Conservation (phyloP, 2,797 vertebrate genomes). For the Silurus aristotelis region DNA sequence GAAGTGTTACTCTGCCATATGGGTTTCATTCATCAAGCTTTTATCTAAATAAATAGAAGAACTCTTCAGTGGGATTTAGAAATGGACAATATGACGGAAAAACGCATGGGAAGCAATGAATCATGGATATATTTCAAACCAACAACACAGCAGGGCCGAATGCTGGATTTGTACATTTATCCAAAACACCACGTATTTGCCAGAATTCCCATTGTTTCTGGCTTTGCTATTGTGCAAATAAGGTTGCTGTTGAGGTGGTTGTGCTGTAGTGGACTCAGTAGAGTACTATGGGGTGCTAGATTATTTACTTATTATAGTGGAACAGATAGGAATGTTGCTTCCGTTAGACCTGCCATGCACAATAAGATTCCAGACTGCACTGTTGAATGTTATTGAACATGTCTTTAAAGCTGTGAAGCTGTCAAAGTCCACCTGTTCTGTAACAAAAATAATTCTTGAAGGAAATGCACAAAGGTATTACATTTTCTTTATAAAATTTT, state of each 20-base stretch:
- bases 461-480: neutral
- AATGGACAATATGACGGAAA: neutral
- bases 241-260: neutral
- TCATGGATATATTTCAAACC: neutral
- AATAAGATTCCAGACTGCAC: neutral
- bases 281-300: neutral
- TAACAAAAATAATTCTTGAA: neutral
- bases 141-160: neutral
- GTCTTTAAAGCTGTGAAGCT: neutral
- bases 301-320: neutral
- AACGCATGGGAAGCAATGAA: neutral
- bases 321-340: neutral
- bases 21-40: neutral
- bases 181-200: neutral
- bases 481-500: too few relatives aligned
- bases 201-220: constrained; percentile 8
- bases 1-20: neutral
- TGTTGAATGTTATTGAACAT: neutral
- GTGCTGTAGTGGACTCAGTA: neutral
- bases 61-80: neutral
- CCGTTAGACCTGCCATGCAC: neutral
- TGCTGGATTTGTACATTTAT: neutral
- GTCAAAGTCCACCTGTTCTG: neutral
- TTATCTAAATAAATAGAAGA: neutral
- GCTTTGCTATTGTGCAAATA: neutral